A percentile compares a stretch with the other conserved stretches of the same genome.
Evolutionary conservation across 2,797 vertebrate genomes (phyloP).

Genomic region (Garrulus glandarius): DNA sequence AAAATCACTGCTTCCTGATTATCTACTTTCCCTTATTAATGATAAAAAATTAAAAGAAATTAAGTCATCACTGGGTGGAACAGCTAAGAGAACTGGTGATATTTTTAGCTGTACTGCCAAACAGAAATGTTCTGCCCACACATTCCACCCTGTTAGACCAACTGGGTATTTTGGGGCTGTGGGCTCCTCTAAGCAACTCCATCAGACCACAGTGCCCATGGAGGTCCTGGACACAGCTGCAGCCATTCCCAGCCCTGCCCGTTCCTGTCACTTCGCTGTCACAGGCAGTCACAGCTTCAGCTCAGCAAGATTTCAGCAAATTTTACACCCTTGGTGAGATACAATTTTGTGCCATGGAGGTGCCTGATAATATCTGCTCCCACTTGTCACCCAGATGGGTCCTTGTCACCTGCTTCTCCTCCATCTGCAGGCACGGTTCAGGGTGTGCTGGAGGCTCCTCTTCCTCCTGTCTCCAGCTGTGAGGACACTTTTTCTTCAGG

Average conservation of each 20-base stretch:
- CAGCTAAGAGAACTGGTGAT: not conserved
- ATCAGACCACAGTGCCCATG: fast-evolving
- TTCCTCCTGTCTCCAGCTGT: not conserved
- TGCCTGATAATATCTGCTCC: not conserved
- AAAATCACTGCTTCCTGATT: not conserved
- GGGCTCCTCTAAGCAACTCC: not conserved
- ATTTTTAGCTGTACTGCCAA: not conserved
- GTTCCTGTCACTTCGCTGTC: not conserved
- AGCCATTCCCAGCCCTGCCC: not conserved
- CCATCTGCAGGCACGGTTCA: not conserved
- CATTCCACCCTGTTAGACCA: not conserved
- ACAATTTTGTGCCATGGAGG: not conserved
- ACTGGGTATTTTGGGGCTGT: not conserved
- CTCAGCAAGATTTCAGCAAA: not conserved
- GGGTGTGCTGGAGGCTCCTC: not conserved
- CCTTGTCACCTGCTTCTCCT: not conserved
- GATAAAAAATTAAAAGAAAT: not conserved
- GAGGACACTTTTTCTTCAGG: not conserved
- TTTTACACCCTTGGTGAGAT: not conserved
- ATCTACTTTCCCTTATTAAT: not conserved
- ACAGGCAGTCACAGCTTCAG: not conserved
- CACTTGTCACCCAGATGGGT: not conserved
- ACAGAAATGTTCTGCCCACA: not conserved
- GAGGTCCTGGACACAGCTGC: not conserved
- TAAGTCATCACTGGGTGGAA: not conserved